A percentile compares a stretch with the other conserved stretches of the same genome.
Evolutionary conservation across 2,888 invertebrate species (phyloP).

Genomic region (Hermaeophaga mercurialis): DNA sequence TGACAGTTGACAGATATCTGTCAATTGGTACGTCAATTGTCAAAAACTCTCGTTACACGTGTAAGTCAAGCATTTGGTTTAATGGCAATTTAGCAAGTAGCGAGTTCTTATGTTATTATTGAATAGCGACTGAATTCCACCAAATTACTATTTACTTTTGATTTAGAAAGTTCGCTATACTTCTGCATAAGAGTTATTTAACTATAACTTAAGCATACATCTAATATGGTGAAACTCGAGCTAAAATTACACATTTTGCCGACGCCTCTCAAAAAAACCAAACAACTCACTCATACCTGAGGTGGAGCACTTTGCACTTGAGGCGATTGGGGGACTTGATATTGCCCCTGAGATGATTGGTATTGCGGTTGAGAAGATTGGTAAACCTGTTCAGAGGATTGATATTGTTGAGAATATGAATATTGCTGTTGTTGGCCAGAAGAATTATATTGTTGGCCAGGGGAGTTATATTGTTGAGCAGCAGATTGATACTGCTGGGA

Average conservation of each 20-base stretch:
- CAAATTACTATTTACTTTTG: neutral
- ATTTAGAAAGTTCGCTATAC: too few relatives aligned
- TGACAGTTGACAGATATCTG: too few relatives aligned
- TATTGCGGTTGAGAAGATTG: conserved; percentile 17
- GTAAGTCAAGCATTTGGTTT: too few relatives aligned
- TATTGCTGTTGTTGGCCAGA: conserved; percentile 34
- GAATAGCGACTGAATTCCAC: too few relatives aligned
- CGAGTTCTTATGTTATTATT: too few relatives aligned
- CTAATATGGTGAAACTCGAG: too few relatives aligned
- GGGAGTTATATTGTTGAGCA: conserved; percentile 33
- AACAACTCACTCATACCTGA: conserved; percentile 33
- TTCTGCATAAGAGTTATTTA: too few relatives aligned
- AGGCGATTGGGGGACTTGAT: conserved; percentile 4
- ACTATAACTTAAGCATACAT: too few relatives aligned
- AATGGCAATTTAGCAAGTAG: too few relatives aligned
- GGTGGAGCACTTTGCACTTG: conserved; percentile 32
- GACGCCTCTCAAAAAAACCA: neutral
- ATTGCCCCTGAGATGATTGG: conserved; percentile 17
- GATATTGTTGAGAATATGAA: conserved; percentile 27
- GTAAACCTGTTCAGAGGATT: conserved; percentile 17
- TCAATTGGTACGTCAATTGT: too few relatives aligned
- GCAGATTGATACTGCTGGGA: conserved; percentile 39
- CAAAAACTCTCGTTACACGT: too few relatives aligned
- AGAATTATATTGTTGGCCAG: conserved; percentile 35
- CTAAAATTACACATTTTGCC: neutral